Evolutionary conservation across 1,140 invertebrate genomes (phyloP).

Genomic region (Trichonephila inaurata): DNA sequence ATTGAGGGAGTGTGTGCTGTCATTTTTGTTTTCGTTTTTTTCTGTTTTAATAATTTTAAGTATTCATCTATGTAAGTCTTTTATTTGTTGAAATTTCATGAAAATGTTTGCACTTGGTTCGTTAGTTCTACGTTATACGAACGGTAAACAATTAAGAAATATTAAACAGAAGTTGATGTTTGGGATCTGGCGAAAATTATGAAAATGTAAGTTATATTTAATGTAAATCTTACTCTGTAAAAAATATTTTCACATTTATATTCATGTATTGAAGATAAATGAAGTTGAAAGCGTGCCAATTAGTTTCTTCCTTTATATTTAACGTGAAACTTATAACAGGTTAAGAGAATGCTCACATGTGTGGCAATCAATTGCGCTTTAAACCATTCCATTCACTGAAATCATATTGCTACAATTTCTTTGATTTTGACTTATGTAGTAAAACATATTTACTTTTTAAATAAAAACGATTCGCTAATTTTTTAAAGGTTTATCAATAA

Average conservation of each 20-base stretch:
- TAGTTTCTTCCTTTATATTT: background rate
- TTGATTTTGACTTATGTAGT: background rate
- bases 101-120: background rate
- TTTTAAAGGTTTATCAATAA: too few relatives aligned
- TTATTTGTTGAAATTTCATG: background rate
- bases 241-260: too few relatives aligned
- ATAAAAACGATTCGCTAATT: too few relatives aligned
- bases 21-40: constrained; percentile 4
- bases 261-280: background rate
- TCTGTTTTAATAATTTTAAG: background rate
- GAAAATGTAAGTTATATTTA: background rate
- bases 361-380: constrained; percentile 15
- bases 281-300: background rate
- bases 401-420: background rate
- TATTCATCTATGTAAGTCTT: background rate
- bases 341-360: background rate
- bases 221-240: background rate
- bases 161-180: background rate
- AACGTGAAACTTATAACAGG: background rate
- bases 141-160: background rate
- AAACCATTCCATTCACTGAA: background rate
- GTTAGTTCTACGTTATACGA: background rate
- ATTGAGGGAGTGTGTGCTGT: constrained; percentile 23
- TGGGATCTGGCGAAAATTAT: background rate
- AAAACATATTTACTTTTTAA: background rate